Evolutionary conservation across 1,140 invertebrate species (phyloP), one percentile per base, ranked within the genome.

Genomic region (Drosophila oshimai): DNA sequence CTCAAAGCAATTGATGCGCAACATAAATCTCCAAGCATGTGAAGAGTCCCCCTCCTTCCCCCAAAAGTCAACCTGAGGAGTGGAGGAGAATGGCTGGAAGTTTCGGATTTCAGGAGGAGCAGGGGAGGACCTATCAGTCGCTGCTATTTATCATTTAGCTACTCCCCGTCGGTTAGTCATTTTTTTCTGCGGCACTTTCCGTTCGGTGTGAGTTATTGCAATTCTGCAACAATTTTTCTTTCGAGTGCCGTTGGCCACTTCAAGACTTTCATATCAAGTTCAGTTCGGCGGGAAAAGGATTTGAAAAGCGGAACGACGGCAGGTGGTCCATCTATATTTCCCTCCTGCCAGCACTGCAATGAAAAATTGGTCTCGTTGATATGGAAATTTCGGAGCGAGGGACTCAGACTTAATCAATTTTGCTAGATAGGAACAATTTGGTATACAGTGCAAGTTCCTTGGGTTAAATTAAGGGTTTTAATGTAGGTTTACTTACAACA

Each of bases 201-300:
- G 10, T 29, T 29, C 29, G 58, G 70, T 65, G 70, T 74, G 75
- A 86, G 80, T 84, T 86, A 86, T 87, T 86, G 80, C 80, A 84
- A 84, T 86, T 86, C 74, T 80, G 80, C 68, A 73, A 87, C 75
- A 87, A 86, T 80, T 86, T 87, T 87, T 75, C 80, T 86, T 69
- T 45, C 41, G 44, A 69, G 42, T 79, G 76, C 75, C 81, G 81
- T 58, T 76, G 81, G 81, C 67, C 67, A 87, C 80, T 86, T 86
- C 47, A 69, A 69, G 55, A 72, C 68, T 65, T 81, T 73, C 68
- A 76, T 55, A 86, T 71, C 69, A 72, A 71, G 65, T 73, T 61
- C 69, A 46, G 69, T 62, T 53, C 34, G 42, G 69, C 49, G 58
- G 36, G 62, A 67, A 67, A 74, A 73, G 70, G 69, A 74, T 74